phyloP scores from a whole-genome alignment of 2,113 vertebrate species.

The Etheostoma cragini region DNA sequence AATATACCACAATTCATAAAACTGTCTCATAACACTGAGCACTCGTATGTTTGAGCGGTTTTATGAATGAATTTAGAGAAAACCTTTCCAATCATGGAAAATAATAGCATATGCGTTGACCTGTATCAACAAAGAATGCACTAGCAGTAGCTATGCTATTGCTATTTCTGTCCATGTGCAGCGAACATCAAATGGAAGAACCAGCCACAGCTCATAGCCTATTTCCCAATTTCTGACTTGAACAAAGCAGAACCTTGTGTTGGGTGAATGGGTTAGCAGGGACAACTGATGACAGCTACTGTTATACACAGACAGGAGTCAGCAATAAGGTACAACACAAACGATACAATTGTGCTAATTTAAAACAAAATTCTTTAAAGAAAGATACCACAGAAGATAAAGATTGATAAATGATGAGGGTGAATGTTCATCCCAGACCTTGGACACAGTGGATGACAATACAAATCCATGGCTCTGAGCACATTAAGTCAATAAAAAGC shows the following conservation, averaged over 20 bases:
- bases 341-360: not conserved
- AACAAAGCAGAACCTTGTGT: constrained; percentile 3
- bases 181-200: not conserved
- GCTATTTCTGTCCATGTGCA: constrained; percentile 3
- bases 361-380: not conserved
- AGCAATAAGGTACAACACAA: not conserved
- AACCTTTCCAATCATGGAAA: no score
- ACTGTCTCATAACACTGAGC: not conserved
- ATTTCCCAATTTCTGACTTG: constrained; percentile 14
- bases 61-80: not conserved
- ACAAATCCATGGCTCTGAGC: not conserved
- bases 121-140: not conserved
- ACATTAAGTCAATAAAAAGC: not conserved
- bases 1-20: constrained; percentile 9
- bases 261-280: not conserved
- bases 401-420: not conserved
- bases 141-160: not conserved
- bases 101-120: not conserved
- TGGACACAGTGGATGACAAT: not conserved
- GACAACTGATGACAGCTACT: not conserved
- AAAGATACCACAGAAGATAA: not conserved
- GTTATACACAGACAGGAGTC: not conserved
- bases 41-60: not conserved
- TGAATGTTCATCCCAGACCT: not conserved
- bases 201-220: constrained; percentile 5